Percentiles rank a stretch among this genome's conserved stretches.
Evolutionary conservation across 1,140 invertebrate species (phyloP).

Genomic region (Ladona fulva): DNA sequence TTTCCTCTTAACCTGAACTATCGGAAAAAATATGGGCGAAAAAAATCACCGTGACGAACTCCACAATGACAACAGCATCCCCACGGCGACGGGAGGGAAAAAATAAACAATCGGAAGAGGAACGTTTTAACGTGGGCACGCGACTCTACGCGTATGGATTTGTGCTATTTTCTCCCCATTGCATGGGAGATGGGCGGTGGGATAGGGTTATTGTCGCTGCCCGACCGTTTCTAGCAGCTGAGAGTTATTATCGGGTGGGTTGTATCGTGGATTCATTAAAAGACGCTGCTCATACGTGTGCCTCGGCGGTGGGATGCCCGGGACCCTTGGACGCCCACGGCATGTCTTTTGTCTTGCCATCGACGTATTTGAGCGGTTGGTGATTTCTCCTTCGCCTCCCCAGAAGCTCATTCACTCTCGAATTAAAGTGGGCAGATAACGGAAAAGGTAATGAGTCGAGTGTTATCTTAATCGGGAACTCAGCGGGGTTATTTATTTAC

Average conservation of each 20-base stretch:
- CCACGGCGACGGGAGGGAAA: neutral
- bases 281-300: neutral
- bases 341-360: neutral
- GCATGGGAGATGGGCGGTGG: neutral
- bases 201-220: neutral
- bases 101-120: neutral
- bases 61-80: neutral
- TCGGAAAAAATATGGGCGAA: neutral
- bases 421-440: neutral
- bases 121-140: neutral
- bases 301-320: neutral
- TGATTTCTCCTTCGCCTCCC: neutral
- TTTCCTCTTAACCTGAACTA: neutral
- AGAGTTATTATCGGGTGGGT: neutral
- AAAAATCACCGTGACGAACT: neutral
- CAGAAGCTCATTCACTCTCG: neutral
- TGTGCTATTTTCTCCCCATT: neutral
- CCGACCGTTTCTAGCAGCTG: neutral
- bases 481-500: too few relatives aligned
- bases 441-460: neutral
- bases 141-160: conserved; percentile 1
- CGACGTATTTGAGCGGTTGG: neutral
- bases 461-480: neutral
- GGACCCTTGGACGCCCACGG: neutral
- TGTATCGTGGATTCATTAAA: conserved; percentile 1